Evolutionary conservation across 2,888 invertebrate species (phyloP).

Genomic region (Biston stratarius): DNA sequence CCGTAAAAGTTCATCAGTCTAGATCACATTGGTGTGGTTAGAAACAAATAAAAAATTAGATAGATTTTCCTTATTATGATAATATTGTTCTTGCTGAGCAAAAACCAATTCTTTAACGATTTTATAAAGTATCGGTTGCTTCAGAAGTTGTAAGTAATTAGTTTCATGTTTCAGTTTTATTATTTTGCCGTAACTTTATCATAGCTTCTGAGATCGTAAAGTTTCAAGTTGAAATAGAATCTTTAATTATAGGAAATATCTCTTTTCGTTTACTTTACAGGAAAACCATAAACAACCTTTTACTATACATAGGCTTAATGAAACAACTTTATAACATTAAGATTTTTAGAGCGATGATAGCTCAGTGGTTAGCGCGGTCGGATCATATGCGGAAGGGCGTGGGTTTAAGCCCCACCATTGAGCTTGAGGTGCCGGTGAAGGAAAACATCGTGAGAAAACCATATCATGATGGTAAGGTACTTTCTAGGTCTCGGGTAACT

Average conservation of each 20-base stretch:
- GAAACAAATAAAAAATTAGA: no score
- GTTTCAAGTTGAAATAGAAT: conserved; percentile 13
- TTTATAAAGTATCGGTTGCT: conserved; percentile 17
- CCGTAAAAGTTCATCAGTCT: no score
- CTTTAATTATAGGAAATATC: not conserved
- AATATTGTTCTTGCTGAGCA: conserved; percentile 5
- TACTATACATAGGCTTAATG: not conserved
- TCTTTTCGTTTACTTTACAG: not conserved
- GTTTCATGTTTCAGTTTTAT: conserved; percentile 24
- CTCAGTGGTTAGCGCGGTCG: no score
- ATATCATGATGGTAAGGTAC: no score
- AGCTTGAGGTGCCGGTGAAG: no score
- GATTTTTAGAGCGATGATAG: not conserved
- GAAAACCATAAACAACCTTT: not conserved
- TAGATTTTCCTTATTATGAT: no score
- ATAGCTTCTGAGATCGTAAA: conserved; percentile 7
- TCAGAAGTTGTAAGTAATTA: conserved; percentile 20
- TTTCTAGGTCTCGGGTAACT: no score
- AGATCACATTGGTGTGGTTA: no score
- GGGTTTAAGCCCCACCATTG: no score
- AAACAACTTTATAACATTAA: conserved; percentile 1
- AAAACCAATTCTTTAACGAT: conserved; percentile 9
- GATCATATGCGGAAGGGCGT: no score
- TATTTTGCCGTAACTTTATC: conserved; percentile 13
- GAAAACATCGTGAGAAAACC: no score